phyloP scores from a whole-genome alignment of 2,888 invertebrate species.

The Hypolimnas misippus region DNA sequence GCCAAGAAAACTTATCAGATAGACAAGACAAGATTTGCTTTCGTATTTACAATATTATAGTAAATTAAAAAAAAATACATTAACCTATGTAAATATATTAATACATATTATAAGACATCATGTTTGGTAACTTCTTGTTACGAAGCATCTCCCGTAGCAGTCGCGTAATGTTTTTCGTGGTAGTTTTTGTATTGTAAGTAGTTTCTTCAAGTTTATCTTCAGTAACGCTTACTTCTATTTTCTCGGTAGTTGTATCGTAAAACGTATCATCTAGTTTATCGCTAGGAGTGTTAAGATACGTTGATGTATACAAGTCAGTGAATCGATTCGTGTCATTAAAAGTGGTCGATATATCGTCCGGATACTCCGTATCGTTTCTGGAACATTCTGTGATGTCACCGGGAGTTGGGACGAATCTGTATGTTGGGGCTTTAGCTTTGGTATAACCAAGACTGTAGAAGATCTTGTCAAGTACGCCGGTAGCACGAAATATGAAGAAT shows the following conservation, averaged over 20 bases:
- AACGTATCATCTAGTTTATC: neutral
- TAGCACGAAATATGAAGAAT: constrained; percentile 66
- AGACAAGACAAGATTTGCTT: no score
- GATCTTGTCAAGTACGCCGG: constrained; percentile 67
- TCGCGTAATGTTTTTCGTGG: neutral
- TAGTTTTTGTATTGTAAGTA: neutral
- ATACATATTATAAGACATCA: neutral
- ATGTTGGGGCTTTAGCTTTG: constrained; percentile 49
- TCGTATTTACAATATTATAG: neutral
- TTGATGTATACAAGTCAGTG: constrained; percentile 14
- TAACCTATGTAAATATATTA: neutral
- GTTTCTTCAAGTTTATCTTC: neutral
- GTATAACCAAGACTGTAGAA: constrained; percentile 68
- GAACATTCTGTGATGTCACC: constrained; percentile 66
- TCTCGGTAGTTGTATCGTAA: neutral
- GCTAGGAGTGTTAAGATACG: neutral
- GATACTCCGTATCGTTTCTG: constrained; percentile 53
- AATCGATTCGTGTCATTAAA: constrained; percentile 8
- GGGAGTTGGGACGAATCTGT: constrained; percentile 58
- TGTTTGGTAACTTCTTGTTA: neutral
- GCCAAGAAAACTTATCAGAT: no score
- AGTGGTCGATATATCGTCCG: constrained; percentile 24
- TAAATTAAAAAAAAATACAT: neutral
- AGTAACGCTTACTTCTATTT: neutral
- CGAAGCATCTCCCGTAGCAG: neutral